Evolutionary conservation across 2,113 vertebrate species (phyloP).

Genomic region (Syngnathus floridae): DNA sequence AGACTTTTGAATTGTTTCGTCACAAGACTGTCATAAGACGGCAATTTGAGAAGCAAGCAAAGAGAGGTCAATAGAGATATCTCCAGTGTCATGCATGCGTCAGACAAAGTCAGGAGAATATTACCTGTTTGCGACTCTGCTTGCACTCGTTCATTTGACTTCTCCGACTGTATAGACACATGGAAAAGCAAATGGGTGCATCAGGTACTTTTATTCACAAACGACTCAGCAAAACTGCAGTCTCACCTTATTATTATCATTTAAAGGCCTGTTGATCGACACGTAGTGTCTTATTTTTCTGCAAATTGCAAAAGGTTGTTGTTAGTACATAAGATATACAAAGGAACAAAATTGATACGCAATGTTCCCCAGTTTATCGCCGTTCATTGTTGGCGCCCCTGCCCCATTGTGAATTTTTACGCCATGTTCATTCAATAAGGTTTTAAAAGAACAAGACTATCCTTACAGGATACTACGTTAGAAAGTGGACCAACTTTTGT

Average conservation of each 20-base stretch:
- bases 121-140: slow-evolving; percentile 89
- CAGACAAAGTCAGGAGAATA: slow-evolving; percentile 6
- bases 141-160: slow-evolving; percentile 81
- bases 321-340: slow-evolving; percentile 2
- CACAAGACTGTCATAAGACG: neutral
- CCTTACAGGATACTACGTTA: too few species aligned
- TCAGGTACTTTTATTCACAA: neutral
- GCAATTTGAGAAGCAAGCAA: neutral
- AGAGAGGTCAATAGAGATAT: neutral
- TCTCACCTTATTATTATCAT: slow-evolving; percentile 89
- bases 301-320: slow-evolving; percentile 58
- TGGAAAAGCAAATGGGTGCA: slow-evolving; percentile 28
- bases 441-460: too few species aligned
- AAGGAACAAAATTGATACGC: neutral
- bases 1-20: neutral
- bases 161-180: slow-evolving; percentile 74
- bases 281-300: slow-evolving; percentile 99
- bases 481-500: too few species aligned
- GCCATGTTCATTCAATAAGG: too few species aligned
- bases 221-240: slow-evolving; percentile 11
- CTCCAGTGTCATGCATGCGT: neutral
- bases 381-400: neutral
- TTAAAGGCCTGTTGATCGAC: slow-evolving; percentile 94
- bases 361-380: neutral
- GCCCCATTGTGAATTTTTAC: neutral